Percentiles rank a stretch among this genome's conserved stretches.
Evolutionary conservation across 1,140 invertebrate genomes (phyloP).

Genomic region (Drosophila asahinai): DNA sequence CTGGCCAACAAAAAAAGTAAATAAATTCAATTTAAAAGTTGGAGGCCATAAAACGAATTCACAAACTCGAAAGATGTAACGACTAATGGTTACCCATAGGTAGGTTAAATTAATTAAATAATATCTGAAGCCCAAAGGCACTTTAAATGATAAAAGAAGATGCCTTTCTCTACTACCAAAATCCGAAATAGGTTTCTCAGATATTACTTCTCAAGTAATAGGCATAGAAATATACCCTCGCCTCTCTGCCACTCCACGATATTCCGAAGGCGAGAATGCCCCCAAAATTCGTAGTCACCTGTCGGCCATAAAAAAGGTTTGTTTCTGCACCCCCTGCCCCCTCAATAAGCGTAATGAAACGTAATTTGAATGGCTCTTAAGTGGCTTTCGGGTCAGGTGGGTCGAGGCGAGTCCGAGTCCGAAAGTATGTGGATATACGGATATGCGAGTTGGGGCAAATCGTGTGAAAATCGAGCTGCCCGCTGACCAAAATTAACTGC

Average conservation of each 20-base stretch:
- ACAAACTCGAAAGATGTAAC: not conserved
- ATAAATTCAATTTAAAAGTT: slow-evolving; percentile 78
- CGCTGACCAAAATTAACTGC: slow-evolving; percentile 72
- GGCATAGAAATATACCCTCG: no score
- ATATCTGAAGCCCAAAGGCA: not conserved
- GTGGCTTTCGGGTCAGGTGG: slow-evolving; percentile 57
- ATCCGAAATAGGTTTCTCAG: no score
- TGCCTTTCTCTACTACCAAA: no score
- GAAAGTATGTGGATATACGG: slow-evolving; percentile 1
- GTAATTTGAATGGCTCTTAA: slow-evolving; percentile 80
- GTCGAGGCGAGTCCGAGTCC: not conserved
- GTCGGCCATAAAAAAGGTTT: slow-evolving; percentile 26
- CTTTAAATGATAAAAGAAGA: not conserved
- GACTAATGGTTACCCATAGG: not conserved
- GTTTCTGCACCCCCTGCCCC: slow-evolving; percentile 4
- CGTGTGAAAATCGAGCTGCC: slow-evolving; percentile 68
- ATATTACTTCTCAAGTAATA: no score
- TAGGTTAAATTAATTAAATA: not conserved
- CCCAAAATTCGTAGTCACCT: not conserved
- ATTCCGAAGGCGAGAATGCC: not conserved
- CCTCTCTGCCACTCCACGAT: not conserved
- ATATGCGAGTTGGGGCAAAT: slow-evolving; percentile 40
- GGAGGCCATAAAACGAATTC: slow-evolving; percentile 28
- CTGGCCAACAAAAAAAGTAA: slow-evolving; percentile 54
- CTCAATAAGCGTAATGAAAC: slow-evolving; percentile 78